Evolutionary conservation across 1,140 invertebrate genomes (phyloP), one percentile per base, ranked within the genome.

Genomic region (Akabosia matsudoensis): DNA sequence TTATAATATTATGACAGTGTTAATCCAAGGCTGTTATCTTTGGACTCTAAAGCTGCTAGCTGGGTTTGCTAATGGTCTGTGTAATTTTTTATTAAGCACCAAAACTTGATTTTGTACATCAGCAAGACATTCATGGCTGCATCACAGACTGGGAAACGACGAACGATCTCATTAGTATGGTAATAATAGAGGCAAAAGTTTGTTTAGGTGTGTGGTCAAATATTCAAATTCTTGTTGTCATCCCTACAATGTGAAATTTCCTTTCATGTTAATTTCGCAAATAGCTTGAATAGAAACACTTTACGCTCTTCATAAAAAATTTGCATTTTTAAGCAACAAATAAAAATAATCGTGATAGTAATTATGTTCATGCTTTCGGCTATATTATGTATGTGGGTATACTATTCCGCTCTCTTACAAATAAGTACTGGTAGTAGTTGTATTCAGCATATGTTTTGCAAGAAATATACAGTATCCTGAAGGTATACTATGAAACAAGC

Each of bases 401-500:
- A 7, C 18, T 45, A 45, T 45, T 18, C 18, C 7, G 18, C 37
- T 45, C 37, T 45, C 7, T 18, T 45, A 10, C 7, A 7, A 45
- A 45, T 45, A 45, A 45, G 37, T 18, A 18, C 7, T 45, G 37
- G 37, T 45, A 45, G 37, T 45, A 7, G 7, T 16, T 61, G n/a
- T 3, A 61, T 24, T 61, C 13, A n/a, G 45, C 10, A 51, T n/a
- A 10, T n/a, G 13, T 61, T 61, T 61, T 61, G 54, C 54, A 61
- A 61, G 24, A 61, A 13, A 14, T 45, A 45, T 45, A 4, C 24
- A 4, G n/a, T 61, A 30, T 67, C 61, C 61, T 31, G 30, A 67
- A 67, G 61, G 28, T 7, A 67, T 16, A 67, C 28, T 67, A 30
- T 67, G 61, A 67, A 67, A 67, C 61, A 4, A 31, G 61, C 61